Evolutionary conservation across 1,140 invertebrate species (phyloP).

Genomic region (Drosophila obscura): DNA sequence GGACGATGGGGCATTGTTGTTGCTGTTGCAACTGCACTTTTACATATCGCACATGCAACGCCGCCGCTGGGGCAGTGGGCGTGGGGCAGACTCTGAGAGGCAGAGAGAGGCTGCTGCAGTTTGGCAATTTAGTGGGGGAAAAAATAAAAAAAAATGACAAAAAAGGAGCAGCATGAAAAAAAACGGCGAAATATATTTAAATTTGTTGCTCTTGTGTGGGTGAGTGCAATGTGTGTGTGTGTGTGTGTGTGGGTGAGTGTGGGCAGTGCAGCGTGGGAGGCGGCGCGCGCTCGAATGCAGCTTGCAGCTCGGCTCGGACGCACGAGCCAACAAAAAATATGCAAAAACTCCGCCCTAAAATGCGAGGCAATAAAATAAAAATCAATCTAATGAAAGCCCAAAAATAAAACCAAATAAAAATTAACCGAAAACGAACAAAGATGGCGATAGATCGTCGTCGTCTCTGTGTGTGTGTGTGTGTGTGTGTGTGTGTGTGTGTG

Average conservation of each 20-base stretch:
- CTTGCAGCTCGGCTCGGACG: conserved; percentile 37
- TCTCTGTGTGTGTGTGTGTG: not conserved
- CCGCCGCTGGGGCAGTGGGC: not conserved
- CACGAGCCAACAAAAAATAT: conserved; percentile 70
- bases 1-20: conserved; percentile 37
- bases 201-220: conserved; percentile 57
- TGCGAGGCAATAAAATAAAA: conserved; percentile 70
- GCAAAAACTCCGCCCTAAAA: conserved; percentile 83
- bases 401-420: conserved; percentile 53
- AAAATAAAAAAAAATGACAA: conserved; percentile 34
- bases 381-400: conserved; percentile 81
- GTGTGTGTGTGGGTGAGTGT: conserved; percentile 23
- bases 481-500: conserved; percentile 3
- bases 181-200: conserved; percentile 63
- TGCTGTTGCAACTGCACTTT: conserved; percentile 55
- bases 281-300: conserved; percentile 15
- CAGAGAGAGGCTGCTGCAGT: conserved; percentile 46
- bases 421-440: conserved; percentile 46
- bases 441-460: conserved; percentile 37
- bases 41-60: conserved; percentile 47
- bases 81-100: not conserved
- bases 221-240: conserved; percentile 15
- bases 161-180: conserved; percentile 31
- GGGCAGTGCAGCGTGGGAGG: conserved; percentile 20
- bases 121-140: conserved; percentile 70